A percentile compares a stretch with the other conserved stretches of the same genome.
Evolutionary conservation across 1,140 invertebrate species (phyloP).

Genomic region (Manduca sexta): DNA sequence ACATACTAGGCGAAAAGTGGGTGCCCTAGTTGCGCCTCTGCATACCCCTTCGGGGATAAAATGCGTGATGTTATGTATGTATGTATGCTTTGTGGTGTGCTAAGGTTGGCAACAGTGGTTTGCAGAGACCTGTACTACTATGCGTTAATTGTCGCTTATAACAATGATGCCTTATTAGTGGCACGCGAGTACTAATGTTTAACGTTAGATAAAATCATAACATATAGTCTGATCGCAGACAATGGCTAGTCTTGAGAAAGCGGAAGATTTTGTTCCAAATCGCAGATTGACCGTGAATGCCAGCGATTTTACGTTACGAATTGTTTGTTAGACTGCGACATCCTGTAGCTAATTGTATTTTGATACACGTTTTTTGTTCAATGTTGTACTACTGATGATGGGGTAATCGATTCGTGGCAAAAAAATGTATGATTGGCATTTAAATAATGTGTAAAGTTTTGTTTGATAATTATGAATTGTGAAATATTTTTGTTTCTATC

Average conservation of each 20-base stretch:
- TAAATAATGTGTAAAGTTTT: no score
- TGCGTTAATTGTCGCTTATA: slow-evolving; percentile 33
- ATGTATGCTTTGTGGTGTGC: no score
- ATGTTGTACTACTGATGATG: not conserved
- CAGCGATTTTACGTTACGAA: not conserved
- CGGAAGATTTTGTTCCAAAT: slow-evolving; percentile 36
- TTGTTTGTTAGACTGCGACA: not conserved
- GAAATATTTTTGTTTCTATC: no score
- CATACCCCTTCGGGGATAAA: no score
- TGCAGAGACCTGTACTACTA: slow-evolving; percentile 32
- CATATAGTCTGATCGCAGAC: slow-evolving; percentile 9
- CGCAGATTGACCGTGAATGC: slow-evolving; percentile 40
- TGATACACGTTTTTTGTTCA: not conserved
- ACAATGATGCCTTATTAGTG: slow-evolving; percentile 24
- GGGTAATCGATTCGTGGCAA: no score
- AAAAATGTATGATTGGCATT: no score
- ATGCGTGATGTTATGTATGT: no score
- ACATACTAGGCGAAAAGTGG: no score
- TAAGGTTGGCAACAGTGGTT: no score
- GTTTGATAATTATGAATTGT: no score
- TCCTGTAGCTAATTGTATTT: not conserved
- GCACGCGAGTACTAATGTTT: slow-evolving; percentile 17
- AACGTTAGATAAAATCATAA: slow-evolving; percentile 9
- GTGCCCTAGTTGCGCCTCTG: no score
- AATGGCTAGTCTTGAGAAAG: slow-evolving; percentile 34